Conservation (phyloP, 2,797 vertebrate species). For the Loris lydekkerianus region DNA sequence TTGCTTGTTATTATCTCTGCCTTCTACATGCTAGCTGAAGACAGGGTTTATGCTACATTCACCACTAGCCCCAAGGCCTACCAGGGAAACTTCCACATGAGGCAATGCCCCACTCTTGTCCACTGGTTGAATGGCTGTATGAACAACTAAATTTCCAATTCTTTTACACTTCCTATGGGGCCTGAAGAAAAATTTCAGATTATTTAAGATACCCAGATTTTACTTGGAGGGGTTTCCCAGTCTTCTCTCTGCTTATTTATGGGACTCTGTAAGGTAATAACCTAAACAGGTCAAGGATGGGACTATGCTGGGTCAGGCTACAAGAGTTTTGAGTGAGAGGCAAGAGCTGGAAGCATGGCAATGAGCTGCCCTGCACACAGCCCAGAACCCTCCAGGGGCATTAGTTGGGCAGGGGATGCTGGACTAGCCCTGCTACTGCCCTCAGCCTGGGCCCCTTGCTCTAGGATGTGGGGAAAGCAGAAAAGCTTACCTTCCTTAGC, state of each 20-base stretch:
- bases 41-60: background rate
- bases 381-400: background rate
- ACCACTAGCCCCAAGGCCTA: background rate
- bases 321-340: background rate
- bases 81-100: background rate
- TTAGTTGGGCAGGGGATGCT: rapidly evolving
- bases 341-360: background rate
- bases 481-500: background rate
- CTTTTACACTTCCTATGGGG: background rate
- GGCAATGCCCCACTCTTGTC: background rate
- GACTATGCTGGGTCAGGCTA: rapidly evolving
- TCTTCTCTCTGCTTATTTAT: background rate
- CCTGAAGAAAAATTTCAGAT: background rate
- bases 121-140: background rate
- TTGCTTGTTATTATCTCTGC: background rate
- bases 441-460: background rate
- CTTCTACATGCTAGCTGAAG: background rate
- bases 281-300: background rate
- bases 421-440: rapidly evolving
- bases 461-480: background rate
- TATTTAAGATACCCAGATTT: background rate
- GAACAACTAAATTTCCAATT: background rate
- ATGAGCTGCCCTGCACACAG: rapidly evolving
- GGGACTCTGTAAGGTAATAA: constrained; percentile 8
- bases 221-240: background rate